Evolutionary conservation across 2,113 vertebrate species (phyloP), one percentile per base, ranked within the genome.

Genomic region (Perca fluviatilis): DNA sequence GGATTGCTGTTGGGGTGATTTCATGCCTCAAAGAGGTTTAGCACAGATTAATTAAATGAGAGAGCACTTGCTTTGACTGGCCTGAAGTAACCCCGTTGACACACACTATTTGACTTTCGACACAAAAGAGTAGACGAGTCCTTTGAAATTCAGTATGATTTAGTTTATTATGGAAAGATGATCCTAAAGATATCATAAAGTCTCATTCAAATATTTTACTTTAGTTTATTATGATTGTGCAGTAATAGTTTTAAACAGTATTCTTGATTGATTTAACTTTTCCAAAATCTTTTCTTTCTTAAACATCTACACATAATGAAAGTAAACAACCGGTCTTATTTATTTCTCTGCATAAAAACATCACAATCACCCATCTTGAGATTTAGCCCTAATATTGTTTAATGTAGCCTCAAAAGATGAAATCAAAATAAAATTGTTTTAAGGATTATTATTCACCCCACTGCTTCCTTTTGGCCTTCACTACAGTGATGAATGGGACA

Each of bases 21-120:
- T 87, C 66, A 77, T 63, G 63, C 53, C 85, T 89, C 79, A 81
- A 89, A 94, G 89, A 91, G 94, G 90, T 92, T 94, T 95, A 93
- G 73, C 58, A 33, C 58, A 51, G 70, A 65, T 86, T 95, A 91
- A 95, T 94, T 92, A 94, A 93, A 87, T 91, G 86, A 79, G 83
- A 78, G 71, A 82, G 61, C 60, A 74, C 80, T 65, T 85, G 72
- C 66, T 83, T 79, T 73, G 65, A 62, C 58, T 69, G 76, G 43
- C 60, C 65, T 61, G 21, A 36, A 63, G 77, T 84, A 77, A 85
- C 85, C 84, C 49, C 87, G 72, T 68, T 84, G 86, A 77, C 54
- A 73, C 60, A 49, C 15, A 77, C 72, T 46, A 36, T 73, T 62
- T 58, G 25, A 50, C 33, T 63, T 16, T 77, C 40, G 33, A 62